Percentiles rank a stretch among this genome's conserved stretches.
Evolutionary conservation across 2,797 vertebrate species (phyloP).

Genomic region (Delichon dasypus): DNA sequence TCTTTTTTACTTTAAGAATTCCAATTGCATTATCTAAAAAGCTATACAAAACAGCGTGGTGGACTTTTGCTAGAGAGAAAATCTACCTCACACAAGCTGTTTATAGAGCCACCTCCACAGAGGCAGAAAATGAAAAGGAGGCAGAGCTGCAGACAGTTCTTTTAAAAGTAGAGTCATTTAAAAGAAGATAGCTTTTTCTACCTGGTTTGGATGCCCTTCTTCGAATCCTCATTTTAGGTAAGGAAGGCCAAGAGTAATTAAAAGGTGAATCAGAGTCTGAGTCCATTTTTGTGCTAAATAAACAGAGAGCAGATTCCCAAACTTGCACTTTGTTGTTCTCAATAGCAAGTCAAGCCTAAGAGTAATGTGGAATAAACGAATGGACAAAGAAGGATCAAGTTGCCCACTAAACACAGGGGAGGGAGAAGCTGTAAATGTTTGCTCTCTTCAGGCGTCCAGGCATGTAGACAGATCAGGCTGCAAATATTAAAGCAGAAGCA

Average conservation of each 20-base stretch:
- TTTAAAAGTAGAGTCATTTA: not conserved
- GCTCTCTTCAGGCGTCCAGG: slow-evolving; percentile 76
- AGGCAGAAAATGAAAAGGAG: not conserved
- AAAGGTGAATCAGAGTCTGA: slow-evolving; percentile 97
- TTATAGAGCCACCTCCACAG: not conserved
- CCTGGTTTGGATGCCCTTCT: slow-evolving; percentile 88
- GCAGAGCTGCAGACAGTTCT: not conserved
- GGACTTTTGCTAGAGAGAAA: not conserved
- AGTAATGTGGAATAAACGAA: slow-evolving; percentile 75
- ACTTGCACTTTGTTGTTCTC: slow-evolving; percentile 53
- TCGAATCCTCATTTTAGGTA: slow-evolving; percentile 95
- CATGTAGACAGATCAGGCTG: slow-evolving; percentile 76
- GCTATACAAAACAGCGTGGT: not conserved
- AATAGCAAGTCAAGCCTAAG: slow-evolving; percentile 65
- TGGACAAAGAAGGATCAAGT: slow-evolving; percentile 75
- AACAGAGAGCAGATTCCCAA: slow-evolving; percentile 38
- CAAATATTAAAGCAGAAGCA: slow-evolving; percentile 76
- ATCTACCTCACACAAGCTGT: not conserved
- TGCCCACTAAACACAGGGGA: slow-evolving; percentile 71
- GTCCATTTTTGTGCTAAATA: slow-evolving; percentile 78
- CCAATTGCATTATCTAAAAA: not conserved
- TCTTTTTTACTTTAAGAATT: not conserved
- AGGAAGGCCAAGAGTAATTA: slow-evolving; percentile 98
- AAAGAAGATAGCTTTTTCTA: slow-evolving; percentile 73
- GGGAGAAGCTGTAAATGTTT: slow-evolving; percentile 76